Evolutionary conservation across 2,113 vertebrate species (phyloP).

Genomic region (Tupaia tana): DNA sequence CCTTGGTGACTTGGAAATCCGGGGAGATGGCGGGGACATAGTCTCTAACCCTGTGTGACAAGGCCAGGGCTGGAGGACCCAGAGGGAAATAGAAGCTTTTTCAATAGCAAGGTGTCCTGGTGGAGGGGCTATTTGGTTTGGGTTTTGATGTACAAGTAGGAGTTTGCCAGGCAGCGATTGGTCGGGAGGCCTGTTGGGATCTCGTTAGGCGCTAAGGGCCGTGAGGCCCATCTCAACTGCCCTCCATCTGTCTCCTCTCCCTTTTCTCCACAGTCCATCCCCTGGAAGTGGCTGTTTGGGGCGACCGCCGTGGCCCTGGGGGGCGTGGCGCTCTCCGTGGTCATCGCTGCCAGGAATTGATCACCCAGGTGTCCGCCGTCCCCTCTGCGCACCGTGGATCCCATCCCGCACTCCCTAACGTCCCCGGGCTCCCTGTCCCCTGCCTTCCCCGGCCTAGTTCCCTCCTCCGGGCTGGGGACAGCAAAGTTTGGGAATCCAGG

Average conservation of each 20-base stretch:
- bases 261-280: conserved; percentile 82
- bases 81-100: neutral
- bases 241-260: neutral
- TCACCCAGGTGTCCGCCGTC: neutral
- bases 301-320: conserved; percentile 96
- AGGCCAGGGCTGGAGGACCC: neutral
- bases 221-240: neutral
- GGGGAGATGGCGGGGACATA: neutral
- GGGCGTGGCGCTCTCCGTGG: conserved; percentile 96
- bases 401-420: conserved; percentile 30
- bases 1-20: neutral
- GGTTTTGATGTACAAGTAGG: neutral
- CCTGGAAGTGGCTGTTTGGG: conserved; percentile 98
- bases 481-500: neutral
- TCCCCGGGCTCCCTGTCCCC: conserved; percentile 40
- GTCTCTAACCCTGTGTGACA: neutral
- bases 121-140: neutral
- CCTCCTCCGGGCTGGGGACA: conserved; percentile 36
- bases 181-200: neutral
- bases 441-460: conserved; percentile 11
- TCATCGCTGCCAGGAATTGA: conserved; percentile 97
- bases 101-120: neutral
- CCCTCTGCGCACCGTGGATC: conserved; percentile 35
- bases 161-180: neutral
- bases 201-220: neutral